Evolutionary conservation across 2,888 invertebrate species (phyloP), one percentile per base, ranked within the genome.

Genomic region (Tolmerus cingulatus): DNA sequence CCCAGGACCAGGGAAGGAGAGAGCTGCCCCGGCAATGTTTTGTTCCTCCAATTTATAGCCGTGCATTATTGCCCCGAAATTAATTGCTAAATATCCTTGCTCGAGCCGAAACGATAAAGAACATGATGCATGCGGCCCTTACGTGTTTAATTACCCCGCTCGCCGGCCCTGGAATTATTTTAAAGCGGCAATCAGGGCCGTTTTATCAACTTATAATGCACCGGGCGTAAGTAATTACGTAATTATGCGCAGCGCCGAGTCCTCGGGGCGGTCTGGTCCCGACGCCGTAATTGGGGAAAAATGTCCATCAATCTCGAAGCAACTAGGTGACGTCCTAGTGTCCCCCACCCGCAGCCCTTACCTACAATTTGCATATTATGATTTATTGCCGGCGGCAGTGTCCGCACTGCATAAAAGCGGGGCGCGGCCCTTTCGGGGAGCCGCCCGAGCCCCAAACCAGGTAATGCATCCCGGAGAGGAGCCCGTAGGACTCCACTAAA

Each of bases 401-500:
- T 82, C 82, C 55, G 82, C 37, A 82, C 57, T 57, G 82, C 82
- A 57, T 34, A 82, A 82, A 37, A 34, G 34, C n/a, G 82, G 43
- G 43, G 14, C 43, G 4, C 34, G 9, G 12, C 14, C 19, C 23
- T 66, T 23, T 27, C 82, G 55, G 57, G 19, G 30, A 57, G 55
- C 55, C 0, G 12, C n/a, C 12, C 66, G 2, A 23, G 66, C 66
- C 37, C 19, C 82, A 14, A 5, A 34, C 9, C 40, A 82, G 55
- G 82, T 66, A 82, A 82, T 66, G 23, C 37, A 82, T 82, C 40
- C 9, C 40, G 34, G 66, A 66, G 55, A 79, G 40, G 82, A 19
- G 57, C 82, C 30, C 55, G 14, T 51, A n/a, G 82, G 82, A 82
- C 82, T 82, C n/a, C 66, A 82, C 57, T 82, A 82, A 82, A 82